phyloP scores from a whole-genome alignment of 2,113 vertebrate species.

The Murina feae region DNA sequence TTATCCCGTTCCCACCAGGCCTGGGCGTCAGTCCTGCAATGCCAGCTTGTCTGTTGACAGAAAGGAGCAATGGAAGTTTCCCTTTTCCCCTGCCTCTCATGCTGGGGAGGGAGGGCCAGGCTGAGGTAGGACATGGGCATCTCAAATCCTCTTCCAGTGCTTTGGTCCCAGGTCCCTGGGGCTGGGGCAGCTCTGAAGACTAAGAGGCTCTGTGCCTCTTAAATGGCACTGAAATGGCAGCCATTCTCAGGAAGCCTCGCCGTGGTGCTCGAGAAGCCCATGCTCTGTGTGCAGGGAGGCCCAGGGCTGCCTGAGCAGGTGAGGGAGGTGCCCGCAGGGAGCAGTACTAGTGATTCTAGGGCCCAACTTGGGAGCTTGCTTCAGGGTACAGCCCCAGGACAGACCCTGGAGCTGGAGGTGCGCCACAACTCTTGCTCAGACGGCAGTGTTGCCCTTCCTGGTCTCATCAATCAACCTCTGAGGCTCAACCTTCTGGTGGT shows the following conservation, averaged over 20 bases:
- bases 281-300: neutral
- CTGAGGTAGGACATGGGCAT: neutral
- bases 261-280: accelerated
- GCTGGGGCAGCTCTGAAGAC: neutral
- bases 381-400: neutral
- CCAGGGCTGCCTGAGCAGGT: neutral
- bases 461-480: neutral
- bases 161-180: neutral
- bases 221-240: accelerated
- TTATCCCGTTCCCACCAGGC: neutral
- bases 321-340: neutral
- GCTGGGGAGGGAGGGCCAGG: neutral
- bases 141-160: neutral
- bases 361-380: neutral
- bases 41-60: neutral
- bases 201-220: too few relatives aligned
- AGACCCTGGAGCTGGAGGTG: neutral
- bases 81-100: neutral
- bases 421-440: accelerated
- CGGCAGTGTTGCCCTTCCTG: too few relatives aligned
- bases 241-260: neutral
- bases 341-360: neutral
- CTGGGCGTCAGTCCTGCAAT: neutral
- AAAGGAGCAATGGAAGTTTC: neutral
- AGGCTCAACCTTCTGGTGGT: neutral